phyloP scores from a whole-genome alignment of 2,113 vertebrate species.

The Cettia cetti region DNA sequence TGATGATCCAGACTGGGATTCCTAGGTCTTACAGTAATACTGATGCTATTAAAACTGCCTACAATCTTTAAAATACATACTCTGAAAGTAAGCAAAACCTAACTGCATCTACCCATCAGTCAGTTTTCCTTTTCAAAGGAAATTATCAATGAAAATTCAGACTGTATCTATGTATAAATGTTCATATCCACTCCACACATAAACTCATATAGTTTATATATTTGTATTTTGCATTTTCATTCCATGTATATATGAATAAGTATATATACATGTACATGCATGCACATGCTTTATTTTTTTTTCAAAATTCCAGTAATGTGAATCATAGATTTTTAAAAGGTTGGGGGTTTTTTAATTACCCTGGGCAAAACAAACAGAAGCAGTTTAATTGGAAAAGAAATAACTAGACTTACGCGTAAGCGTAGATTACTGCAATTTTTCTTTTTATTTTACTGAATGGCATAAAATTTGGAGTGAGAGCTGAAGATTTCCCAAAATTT shows the following conservation, averaged over 20 bases:
- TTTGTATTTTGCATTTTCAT: neutral
- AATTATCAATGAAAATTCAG: neutral
- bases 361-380: neutral
- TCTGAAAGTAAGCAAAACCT: neutral
- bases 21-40: neutral
- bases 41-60: neutral
- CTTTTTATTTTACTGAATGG: neutral
- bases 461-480: neutral
- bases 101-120: neutral
- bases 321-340: neutral
- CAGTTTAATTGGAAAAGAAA: neutral
- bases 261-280: neutral
- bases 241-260: neutral
- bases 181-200: neutral
- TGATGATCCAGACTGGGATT: neutral
- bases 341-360: neutral
- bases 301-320: neutral
- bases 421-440: neutral
- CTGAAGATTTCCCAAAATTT: neutral
- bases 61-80: neutral
- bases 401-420: neutral
- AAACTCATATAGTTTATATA: neutral
- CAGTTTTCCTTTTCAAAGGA: neutral
- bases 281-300: neutral
- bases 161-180: neutral